These are phyloP conservation scores for Morone saxatilis DNA, from an alignment of 2,113 vertebrate species.

Conservation along the genomic window DNA sequence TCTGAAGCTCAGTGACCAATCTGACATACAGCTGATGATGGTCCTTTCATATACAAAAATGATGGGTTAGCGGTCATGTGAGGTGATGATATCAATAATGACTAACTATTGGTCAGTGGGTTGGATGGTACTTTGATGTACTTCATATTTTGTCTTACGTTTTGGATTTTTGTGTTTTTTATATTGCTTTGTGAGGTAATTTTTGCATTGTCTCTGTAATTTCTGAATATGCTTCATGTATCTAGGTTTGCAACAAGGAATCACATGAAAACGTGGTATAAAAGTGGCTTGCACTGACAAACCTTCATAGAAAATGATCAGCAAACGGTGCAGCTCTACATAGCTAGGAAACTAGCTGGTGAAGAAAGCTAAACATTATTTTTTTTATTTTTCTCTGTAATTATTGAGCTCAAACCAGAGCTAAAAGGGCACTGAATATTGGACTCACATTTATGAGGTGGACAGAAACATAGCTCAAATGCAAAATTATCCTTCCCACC, in stretches of 20 bases:
- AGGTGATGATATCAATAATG: not conserved
- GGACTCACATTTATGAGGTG: no score
- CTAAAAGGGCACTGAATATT: no score
- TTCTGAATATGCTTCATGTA: not conserved
- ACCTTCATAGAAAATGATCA: not conserved
- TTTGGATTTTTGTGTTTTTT: not conserved
- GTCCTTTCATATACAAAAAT: not conserved
- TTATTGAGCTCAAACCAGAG: not conserved
- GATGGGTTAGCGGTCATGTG: not conserved
- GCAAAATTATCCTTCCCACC: not conserved
- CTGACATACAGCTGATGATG: not conserved
- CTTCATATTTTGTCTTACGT: no score
- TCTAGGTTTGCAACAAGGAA: not conserved
- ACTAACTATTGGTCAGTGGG: not conserved
- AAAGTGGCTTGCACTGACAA: not conserved
- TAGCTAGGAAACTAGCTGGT: no score
- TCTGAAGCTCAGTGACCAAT: constrained; percentile 1
- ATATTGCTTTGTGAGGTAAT: not conserved
- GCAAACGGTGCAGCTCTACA: not conserved
- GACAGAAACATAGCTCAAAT: not conserved
- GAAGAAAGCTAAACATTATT: no score
- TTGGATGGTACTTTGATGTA: not conserved
- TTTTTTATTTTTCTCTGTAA: no score
- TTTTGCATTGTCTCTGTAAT: not conserved
- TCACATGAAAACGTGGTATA: not conserved